Conservation (phyloP, 2,888 invertebrate genomes). For the Ceraclea dissimilis region DNA sequence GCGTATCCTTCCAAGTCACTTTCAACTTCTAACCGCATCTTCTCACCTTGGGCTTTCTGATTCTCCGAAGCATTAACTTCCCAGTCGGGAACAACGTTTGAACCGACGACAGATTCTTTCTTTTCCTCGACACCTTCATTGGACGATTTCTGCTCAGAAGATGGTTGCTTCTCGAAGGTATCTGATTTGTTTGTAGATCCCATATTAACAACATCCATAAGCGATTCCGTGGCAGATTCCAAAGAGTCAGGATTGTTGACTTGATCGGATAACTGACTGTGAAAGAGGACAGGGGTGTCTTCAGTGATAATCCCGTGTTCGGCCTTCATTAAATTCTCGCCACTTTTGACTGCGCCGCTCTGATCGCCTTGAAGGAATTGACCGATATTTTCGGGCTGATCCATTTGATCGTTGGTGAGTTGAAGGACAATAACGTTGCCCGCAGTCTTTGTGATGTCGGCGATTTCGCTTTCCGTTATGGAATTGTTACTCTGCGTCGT, state of each 20-base stretch:
- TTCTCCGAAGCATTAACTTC: slow-evolving; percentile 55
- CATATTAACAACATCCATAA: slow-evolving; percentile 37
- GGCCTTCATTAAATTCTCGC: slow-evolving; percentile 7
- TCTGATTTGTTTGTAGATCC: slow-evolving; percentile 33
- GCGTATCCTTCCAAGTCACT: slow-evolving; percentile 41
- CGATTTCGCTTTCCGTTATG: slow-evolving; percentile 12
- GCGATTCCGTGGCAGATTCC: slow-evolving; percentile 40
- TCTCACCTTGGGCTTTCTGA: slow-evolving; percentile 32
- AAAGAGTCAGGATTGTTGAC: slow-evolving; percentile 41
- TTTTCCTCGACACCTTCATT: background rate
- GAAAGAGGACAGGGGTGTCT: slow-evolving; percentile 51
- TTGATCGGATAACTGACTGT: slow-evolving; percentile 38
- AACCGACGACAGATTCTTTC: slow-evolving; percentile 31
- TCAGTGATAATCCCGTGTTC: slow-evolving; percentile 39
- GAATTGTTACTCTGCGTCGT: slow-evolving; percentile 27
- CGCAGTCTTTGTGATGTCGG: slow-evolving; percentile 27
- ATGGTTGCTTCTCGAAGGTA: slow-evolving; percentile 33
- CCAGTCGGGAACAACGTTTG: slow-evolving; percentile 48
- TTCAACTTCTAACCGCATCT: slow-evolving; percentile 38
- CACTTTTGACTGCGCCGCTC: slow-evolving; percentile 27
- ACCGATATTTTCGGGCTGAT: slow-evolving; percentile 40
- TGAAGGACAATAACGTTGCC: slow-evolving; percentile 46
- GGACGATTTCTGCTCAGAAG: background rate
- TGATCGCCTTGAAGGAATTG: slow-evolving; percentile 30
- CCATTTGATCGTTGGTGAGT: slow-evolving; percentile 43